These are phyloP conservation scores for Drosophila ustulata DNA, from an alignment of 2,888 invertebrate genomes.

Conservation along the genomic window DNA sequence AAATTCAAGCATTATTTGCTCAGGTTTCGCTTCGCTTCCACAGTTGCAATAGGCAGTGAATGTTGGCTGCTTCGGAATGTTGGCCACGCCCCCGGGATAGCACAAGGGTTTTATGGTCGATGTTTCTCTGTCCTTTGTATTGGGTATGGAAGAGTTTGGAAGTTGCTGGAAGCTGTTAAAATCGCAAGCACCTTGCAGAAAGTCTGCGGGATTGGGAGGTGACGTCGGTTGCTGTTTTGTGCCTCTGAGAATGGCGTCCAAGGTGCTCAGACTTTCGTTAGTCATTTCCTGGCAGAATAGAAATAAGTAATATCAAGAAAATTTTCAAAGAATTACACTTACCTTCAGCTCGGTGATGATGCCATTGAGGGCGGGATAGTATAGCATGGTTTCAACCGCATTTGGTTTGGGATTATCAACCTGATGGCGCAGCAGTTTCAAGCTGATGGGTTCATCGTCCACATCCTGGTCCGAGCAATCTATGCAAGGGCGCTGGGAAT, in stretches of 20 bases:
- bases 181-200: neutral
- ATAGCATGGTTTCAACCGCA: conserved; percentile 44
- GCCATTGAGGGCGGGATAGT: conserved; percentile 42
- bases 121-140: no score
- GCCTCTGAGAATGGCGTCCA: conserved; percentile 6
- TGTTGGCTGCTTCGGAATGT: no score
- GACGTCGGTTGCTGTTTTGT: conserved; percentile 6
- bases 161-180: no score
- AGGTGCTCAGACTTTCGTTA: conserved; percentile 43
- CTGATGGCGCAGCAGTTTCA: conserved; percentile 75
- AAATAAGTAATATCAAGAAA: no score
- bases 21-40: conserved; percentile 73
- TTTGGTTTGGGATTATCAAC: conserved; percentile 50
- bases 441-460: conserved; percentile 53
- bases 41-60: conserved; percentile 84
- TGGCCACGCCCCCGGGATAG: no score
- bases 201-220: neutral
- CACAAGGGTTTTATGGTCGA: no score
- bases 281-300: conserved; percentile 47
- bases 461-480: conserved; percentile 21
- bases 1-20: conserved; percentile 75
- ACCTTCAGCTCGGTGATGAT: conserved; percentile 67
- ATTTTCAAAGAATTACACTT: neutral
- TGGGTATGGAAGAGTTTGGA: no score
- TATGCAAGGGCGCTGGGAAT: conserved; percentile 32